Evolutionary conservation across 1,140 invertebrate species (phyloP).

Genomic region (Amyelois transitella): DNA sequence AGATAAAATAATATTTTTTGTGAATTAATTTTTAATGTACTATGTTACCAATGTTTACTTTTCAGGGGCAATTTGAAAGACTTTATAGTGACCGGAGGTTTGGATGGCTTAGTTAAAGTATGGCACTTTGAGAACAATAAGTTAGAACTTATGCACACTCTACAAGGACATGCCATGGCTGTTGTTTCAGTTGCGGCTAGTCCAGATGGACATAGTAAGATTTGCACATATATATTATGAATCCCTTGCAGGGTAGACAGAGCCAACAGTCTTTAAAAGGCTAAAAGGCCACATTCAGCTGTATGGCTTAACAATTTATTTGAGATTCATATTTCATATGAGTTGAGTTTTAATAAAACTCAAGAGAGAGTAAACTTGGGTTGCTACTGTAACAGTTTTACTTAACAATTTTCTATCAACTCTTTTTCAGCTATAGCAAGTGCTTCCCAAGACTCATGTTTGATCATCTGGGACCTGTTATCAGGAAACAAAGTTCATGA

Average conservation of each 20-base stretch:
- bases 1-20: not conserved
- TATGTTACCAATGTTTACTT: conserved; percentile 2
- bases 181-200: conserved; percentile 95
- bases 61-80: conserved; percentile 78
- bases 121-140: conserved; percentile 85
- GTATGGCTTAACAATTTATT: too few relatives aligned
- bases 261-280: too few relatives aligned
- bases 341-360: too few relatives aligned
- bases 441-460: conserved; percentile 92
- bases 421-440: conserved; percentile 87
- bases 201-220: conserved; percentile 88
- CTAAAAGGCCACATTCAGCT: too few relatives aligned
- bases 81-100: conserved; percentile 91
- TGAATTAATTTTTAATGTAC: too few relatives aligned
- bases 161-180: conserved; percentile 93
- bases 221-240: conserved; percentile 1
- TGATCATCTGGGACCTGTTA: conserved; percentile 94
- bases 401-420: too few relatives aligned
- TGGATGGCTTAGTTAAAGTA: conserved; percentile 94
- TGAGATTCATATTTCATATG: too few relatives aligned
- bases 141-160: conserved; percentile 84
- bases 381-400: too few relatives aligned
- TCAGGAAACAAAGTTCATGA: conserved; percentile 88
- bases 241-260: too few relatives aligned
- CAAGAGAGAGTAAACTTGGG: too few relatives aligned